Evolutionary conservation across 2,888 invertebrate species (phyloP).

Genomic region (Spialia ferax): DNA sequence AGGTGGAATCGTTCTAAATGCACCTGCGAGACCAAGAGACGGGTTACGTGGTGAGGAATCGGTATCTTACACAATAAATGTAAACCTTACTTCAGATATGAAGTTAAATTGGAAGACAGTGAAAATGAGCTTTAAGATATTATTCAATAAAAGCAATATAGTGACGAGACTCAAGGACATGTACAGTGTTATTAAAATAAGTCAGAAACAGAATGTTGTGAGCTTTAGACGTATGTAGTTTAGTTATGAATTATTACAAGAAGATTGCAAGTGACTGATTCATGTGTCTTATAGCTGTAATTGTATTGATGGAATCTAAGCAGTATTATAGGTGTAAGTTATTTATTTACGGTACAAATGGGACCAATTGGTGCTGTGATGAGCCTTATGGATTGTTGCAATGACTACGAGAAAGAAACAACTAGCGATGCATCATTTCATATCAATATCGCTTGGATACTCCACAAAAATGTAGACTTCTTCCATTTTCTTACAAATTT

Average conservation of each 20-base stretch:
- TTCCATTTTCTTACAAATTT: no score
- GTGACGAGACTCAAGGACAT: slow-evolving; percentile 29
- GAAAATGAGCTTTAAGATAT: background rate
- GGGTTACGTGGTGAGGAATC: slow-evolving; percentile 43
- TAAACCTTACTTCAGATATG: background rate
- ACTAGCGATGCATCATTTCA: background rate
- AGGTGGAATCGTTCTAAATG: slow-evolving; percentile 82
- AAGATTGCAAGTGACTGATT: slow-evolving; percentile 59
- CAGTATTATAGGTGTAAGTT: slow-evolving; percentile 77
- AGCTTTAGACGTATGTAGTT: slow-evolving; percentile 42
- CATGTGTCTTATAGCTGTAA: slow-evolving; percentile 61
- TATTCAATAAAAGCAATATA: background rate
- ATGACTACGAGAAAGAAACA: background rate
- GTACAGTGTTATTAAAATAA: slow-evolving; percentile 39
- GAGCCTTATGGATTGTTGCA: slow-evolving; percentile 57
- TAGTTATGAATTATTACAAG: slow-evolving; percentile 38
- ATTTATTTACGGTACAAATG: slow-evolving; percentile 67
- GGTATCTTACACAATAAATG: background rate
- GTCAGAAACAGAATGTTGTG: slow-evolving; percentile 44
- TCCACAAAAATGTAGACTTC: no score
- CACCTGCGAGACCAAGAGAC: slow-evolving; percentile 64
- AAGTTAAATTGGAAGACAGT: background rate
- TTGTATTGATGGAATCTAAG: slow-evolving; percentile 59
- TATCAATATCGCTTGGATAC: no score
- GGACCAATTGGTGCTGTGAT: slow-evolving; percentile 81